Conservation (phyloP, 2,113 vertebrate species). For the Capricornis sumatraensis region DNA sequence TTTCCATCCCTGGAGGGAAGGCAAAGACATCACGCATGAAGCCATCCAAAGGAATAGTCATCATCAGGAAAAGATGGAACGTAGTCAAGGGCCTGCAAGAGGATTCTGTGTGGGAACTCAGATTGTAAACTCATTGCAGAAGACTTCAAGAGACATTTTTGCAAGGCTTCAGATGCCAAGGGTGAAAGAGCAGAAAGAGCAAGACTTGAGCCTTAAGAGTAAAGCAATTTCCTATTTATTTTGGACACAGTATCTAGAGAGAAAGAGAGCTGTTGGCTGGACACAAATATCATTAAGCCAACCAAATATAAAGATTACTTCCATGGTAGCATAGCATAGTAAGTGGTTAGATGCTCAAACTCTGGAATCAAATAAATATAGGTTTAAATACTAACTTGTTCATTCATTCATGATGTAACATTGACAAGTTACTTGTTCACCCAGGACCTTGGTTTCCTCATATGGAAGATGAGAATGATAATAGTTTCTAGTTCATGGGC, state of each 20-base stretch:
- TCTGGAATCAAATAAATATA: not conserved
- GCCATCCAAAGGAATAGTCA: not conserved
- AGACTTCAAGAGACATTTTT: slow-evolving; percentile 56
- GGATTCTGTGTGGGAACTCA: slow-evolving; percentile 60
- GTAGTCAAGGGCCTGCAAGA: slow-evolving; percentile 15
- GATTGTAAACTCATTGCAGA: slow-evolving; percentile 52
- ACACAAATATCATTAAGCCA: slow-evolving; percentile 29
- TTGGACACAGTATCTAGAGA: slow-evolving; percentile 44
- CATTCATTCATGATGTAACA: not conserved
- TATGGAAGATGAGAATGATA: not conserved
- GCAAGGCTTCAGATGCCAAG: slow-evolving; percentile 39
- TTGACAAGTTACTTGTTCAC: not conserved
- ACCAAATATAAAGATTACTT: not conserved
- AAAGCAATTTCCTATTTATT: slow-evolving; percentile 55
- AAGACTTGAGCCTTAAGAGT: not conserved
- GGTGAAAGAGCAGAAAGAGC: slow-evolving; percentile 64
- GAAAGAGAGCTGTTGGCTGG: not conserved
- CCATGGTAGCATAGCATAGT: not conserved
- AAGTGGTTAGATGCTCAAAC: not conserved
- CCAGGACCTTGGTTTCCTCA: not conserved
- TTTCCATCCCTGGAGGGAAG: not conserved
- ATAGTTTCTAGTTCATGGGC: not conserved
- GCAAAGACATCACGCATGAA: not conserved
- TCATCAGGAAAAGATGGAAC: slow-evolving; percentile 38
- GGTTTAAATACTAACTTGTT: not conserved